A percentile compares a stretch with the other conserved stretches of the same genome.
These are phyloP conservation scores for Monopterus albus DNA, from an alignment of 2,113 vertebrate genomes.

Conservation along the genomic window DNA sequence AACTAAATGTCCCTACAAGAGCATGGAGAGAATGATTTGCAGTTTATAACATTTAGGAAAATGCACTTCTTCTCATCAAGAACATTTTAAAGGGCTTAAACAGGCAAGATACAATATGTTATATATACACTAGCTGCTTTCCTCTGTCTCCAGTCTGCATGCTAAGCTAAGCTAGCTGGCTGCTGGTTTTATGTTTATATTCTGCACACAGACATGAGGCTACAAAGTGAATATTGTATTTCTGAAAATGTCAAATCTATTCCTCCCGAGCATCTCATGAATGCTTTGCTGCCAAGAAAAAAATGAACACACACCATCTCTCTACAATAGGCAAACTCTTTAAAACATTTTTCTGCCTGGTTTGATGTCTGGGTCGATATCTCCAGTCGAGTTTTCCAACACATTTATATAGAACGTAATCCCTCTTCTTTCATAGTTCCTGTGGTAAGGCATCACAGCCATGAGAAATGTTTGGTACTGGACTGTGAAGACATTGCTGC, in stretches of 20 bases:
- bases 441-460: slow-evolving; percentile 26
- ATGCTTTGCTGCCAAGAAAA: neutral
- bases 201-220: neutral
- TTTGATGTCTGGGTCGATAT: neutral
- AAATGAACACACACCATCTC: too few relatives aligned
- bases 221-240: neutral
- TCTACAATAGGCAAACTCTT: neutral
- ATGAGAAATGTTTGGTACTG: slow-evolving; percentile 45
- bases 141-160: neutral
- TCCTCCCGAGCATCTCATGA: neutral
- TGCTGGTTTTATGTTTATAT: neutral
- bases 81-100: too few relatives aligned
- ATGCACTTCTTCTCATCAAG: too few relatives aligned
- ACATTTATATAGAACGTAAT: slow-evolving; percentile 3
- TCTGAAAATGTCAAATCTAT: neutral
- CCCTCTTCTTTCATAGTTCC: slow-evolving; percentile 6
- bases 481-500: slow-evolving; percentile 57
- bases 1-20: too few relatives aligned
- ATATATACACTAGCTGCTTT: too few relatives aligned
- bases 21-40: neutral
- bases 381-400: neutral
- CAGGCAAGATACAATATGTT: too few relatives aligned
- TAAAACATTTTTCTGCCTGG: neutral
- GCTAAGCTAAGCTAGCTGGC: neutral
- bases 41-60: too few relatives aligned